Evolutionary conservation across 2,797 vertebrate genomes (phyloP).

Genomic region (Gallirallus australis): DNA sequence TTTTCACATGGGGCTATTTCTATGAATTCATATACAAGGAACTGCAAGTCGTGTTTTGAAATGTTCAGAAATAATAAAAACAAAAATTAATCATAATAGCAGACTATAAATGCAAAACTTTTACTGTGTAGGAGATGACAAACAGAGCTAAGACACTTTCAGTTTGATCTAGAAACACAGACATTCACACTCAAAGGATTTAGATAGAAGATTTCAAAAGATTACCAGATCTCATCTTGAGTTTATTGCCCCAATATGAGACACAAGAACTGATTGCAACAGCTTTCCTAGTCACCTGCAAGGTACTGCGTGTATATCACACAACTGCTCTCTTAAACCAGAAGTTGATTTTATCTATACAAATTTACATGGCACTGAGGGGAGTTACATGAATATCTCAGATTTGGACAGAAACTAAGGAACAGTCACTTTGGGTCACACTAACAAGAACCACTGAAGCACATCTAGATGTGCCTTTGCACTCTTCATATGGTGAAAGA

Average conservation of each 20-base stretch:
- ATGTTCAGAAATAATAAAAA: background rate
- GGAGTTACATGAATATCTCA: background rate
- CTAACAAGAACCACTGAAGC: background rate
- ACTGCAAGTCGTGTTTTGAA: background rate
- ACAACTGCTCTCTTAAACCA: background rate
- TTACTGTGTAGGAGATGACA: background rate
- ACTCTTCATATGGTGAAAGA: background rate
- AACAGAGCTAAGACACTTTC: background rate
- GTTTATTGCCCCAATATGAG: background rate
- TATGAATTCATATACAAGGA: background rate
- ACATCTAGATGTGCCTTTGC: background rate
- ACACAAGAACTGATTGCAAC: background rate
- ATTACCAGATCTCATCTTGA: background rate
- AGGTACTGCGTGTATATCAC: background rate
- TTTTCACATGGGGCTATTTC: background rate
- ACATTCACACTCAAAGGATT: background rate
- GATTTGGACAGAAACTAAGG: background rate
- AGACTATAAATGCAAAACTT: background rate
- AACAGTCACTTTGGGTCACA: background rate
- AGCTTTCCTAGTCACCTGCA: background rate
- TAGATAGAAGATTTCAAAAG: background rate
- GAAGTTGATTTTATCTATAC: background rate
- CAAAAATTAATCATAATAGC: background rate
- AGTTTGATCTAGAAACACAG: background rate
- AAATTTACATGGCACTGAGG: background rate